Evolutionary conservation across 2,888 invertebrate species (phyloP).

Genomic region (Ramazzottius varieornatus): DNA sequence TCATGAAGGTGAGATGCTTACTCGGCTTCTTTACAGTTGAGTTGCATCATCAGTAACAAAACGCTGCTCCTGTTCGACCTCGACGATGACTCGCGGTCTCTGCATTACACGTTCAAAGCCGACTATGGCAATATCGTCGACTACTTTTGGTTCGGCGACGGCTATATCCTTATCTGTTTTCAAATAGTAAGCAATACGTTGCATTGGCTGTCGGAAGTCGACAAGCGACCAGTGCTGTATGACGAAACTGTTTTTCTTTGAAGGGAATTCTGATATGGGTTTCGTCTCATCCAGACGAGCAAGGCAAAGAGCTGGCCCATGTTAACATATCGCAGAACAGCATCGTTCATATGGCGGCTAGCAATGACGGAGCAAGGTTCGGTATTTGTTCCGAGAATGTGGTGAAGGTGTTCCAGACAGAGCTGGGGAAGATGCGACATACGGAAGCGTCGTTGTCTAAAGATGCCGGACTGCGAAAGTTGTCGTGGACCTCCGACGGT

Average conservation of each 20-base stretch:
- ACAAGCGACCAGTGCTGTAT: too few species aligned
- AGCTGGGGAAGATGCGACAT: background rate
- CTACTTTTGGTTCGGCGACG: background rate
- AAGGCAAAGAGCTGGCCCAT: background rate
- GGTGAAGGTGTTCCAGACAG: background rate
- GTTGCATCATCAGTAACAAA: background rate
- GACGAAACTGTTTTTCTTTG: background rate
- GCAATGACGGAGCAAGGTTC: background rate
- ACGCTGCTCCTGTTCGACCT: background rate
- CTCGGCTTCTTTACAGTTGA: background rate
- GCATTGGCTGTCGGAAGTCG: too few species aligned
- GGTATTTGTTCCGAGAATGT: background rate
- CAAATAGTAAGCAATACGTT: background rate
- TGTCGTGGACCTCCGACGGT: background rate
- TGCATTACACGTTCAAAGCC: background rate
- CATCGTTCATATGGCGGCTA: background rate
- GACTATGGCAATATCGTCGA: background rate
- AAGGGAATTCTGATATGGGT: background rate
- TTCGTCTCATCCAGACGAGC: background rate
- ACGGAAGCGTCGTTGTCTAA: background rate
- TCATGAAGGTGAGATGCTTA: background rate
- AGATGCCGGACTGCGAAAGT: background rate
- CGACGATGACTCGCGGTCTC: background rate
- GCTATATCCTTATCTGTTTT: background rate
- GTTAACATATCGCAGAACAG: background rate